These are phyloP conservation scores for Anhinga rufa DNA, from an alignment of 2,113 vertebrate genomes.

Conservation along the genomic window DNA sequence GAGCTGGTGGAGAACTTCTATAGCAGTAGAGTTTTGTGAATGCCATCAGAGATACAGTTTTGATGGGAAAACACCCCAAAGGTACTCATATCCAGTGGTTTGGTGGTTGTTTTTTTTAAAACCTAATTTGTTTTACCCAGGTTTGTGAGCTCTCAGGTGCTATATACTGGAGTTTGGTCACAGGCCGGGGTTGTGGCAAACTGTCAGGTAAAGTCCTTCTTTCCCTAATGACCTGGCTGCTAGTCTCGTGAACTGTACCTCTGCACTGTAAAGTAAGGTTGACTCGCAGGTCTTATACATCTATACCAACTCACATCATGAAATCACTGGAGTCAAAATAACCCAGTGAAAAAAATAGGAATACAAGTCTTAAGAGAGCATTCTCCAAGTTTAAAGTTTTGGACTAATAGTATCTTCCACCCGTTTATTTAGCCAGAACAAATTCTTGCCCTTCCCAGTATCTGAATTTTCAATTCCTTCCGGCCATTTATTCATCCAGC, in stretches of 20 bases:
- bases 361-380: neutral
- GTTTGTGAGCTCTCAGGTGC: neutral
- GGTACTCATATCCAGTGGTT: too few species aligned
- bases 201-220: neutral
- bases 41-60: neutral
- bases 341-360: neutral
- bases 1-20: neutral
- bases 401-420: neutral
- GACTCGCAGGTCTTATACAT: neutral
- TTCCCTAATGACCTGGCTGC: neutral
- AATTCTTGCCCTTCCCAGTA: neutral
- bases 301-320: neutral
- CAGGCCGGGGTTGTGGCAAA: neutral
- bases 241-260: neutral
- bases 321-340: neutral
- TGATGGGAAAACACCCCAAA: neutral
- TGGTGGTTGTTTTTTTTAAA: neutral
- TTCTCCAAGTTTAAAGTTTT: neutral
- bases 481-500: neutral
- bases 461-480: neutral
- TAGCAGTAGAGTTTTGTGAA: neutral
- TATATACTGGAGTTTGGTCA: neutral
- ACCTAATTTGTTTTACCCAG: neutral
- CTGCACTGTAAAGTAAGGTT: neutral
- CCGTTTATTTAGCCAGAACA: neutral